Base-by-base conservation (phyloP, 2,888 invertebrate species). In the Pimpla rufipes region DNA sequence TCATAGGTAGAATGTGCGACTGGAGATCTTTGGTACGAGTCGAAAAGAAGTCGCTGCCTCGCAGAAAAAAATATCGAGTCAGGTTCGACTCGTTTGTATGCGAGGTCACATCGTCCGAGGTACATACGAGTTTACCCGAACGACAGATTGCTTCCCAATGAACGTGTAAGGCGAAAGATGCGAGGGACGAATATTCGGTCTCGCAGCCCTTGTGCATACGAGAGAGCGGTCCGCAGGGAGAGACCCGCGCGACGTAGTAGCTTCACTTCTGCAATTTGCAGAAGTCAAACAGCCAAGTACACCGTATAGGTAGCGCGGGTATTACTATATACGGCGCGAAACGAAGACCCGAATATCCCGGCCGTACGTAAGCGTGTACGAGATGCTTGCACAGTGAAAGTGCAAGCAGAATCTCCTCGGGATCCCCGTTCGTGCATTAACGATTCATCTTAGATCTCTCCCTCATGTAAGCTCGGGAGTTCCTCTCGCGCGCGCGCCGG, bases 371-470 rank as follows among this genome's bases (percentile, higher is more conserved):
- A 29, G 29, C 29, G 29, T 55, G 29, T 1, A 55, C 55, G 11
- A 21, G 11, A 5, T 55, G 55, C 23, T 23, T 16, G 18, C 11
- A 37, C 70, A 59, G 40, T 29, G 66, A 59, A 35, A 74, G 57
- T 29, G 73, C 66, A 73, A 55, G 62, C 45, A 18, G 67, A 50
- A 81, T 73, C 47, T 57, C 45, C 29, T 18, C 57, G 45, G 35
- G 64, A 73, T 29, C 23, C 67, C 21, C 40, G 45, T 50, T 76
- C 67, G 42, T 78, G 37, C 81, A 81, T 81, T 81, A 81, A 73
- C 81, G 77, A 81, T 81, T 81, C 77, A 81, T 81, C 77, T 78
- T 71, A 59, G 73, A 81, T 78, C 77, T 77, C 73, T 77, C 73
- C 78, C 81, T 74, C 62, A 70, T 37, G 73, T 68, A 73, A 81